Evolutionary conservation across 2,888 invertebrate genomes (phyloP), one percentile per base, ranked within the genome.

Genomic region (Ophion costatus): DNA sequence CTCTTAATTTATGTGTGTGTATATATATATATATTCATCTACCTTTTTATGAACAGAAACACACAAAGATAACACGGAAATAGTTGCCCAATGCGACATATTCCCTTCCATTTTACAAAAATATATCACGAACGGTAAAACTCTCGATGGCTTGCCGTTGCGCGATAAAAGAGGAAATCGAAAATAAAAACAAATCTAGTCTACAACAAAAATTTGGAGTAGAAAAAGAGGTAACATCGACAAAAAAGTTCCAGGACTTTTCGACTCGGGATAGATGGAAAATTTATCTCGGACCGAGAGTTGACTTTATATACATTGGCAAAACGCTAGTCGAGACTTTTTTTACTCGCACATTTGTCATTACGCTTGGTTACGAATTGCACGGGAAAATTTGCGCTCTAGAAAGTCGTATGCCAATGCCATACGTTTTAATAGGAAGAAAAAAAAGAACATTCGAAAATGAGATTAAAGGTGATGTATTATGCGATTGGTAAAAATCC

Each of bases 111-210:
- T 42, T 70, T 64, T 80, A 66, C 24, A 80, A 73, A 80, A 64
- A 73, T 66, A 73, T 66, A 79, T 80, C 29, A 59, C 42, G 57
- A 66, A 73, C 38, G 17, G 42, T 66, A 42, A 67, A 70, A 42
- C 42, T 59, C 20, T 66, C n/a, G n/a, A 38, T 51, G 20, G 17
- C 22, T 45, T 63, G n/a, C 20, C 24, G 17, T 51, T 51, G 4
- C 14, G 51, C 51, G 51, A 51, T 14, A 51, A 45, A 45, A 45
- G 3, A 51, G 14, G 51, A 29, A 10, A 11, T n/a, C 11, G 17
- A 17, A 38, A 66, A 5, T 17, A 45, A 14, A 20, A 5, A 56
- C 63, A 56, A 45, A 33, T 61, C 20, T 24, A 42, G 33, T 42
- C 22, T 14, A 20, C 45, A 14, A 20, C 24, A 69, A 42, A 42